Conservation (phyloP, 2,888 invertebrate genomes). For the Thumatha senex region DNA sequence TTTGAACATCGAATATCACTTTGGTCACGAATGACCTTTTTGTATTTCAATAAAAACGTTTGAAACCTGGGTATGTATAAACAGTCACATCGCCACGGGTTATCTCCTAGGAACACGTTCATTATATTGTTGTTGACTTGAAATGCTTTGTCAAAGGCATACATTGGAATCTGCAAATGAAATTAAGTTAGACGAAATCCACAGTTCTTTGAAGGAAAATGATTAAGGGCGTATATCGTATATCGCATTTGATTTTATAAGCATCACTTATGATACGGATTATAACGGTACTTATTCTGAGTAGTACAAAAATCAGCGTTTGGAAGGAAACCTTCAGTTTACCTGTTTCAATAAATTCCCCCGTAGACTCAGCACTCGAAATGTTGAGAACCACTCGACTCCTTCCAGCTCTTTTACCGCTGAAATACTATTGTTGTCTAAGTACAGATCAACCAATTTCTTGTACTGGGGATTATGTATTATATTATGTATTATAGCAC, state of each 20-base stretch:
- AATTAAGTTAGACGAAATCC: neutral
- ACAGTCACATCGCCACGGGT: slow-evolving; percentile 94
- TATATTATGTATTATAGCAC: slow-evolving; percentile 85
- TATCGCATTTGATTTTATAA: too few relatives aligned
- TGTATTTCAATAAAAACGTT: slow-evolving; percentile 87
- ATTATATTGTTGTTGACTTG: slow-evolving; percentile 88
- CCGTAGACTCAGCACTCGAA: slow-evolving; percentile 89
- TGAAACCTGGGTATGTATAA: slow-evolving; percentile 91
- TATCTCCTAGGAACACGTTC: slow-evolving; percentile 87
- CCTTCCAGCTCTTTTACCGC: slow-evolving; percentile 87
- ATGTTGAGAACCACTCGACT: slow-evolving; percentile 90
- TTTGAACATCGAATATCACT: slow-evolving; percentile 88
- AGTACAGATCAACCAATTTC: slow-evolving; percentile 87
- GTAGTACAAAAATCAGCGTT: too few relatives aligned
- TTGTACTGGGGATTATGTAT: slow-evolving; percentile 87
- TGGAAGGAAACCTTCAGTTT: slow-evolving; percentile 7
- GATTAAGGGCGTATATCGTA: too few relatives aligned
- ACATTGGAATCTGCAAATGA: slow-evolving; percentile 87
- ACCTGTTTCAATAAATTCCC: slow-evolving; percentile 90
- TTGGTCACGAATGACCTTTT: slow-evolving; percentile 87
- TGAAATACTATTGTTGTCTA: slow-evolving; percentile 89
- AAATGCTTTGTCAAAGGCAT: slow-evolving; percentile 91
- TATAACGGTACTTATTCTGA: too few relatives aligned
- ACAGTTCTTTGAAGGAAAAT: neutral
- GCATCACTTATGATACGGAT: too few relatives aligned